Conservation (phyloP, 2,797 vertebrate genomes). For the Xiphorhynchus erythropygius region DNA sequence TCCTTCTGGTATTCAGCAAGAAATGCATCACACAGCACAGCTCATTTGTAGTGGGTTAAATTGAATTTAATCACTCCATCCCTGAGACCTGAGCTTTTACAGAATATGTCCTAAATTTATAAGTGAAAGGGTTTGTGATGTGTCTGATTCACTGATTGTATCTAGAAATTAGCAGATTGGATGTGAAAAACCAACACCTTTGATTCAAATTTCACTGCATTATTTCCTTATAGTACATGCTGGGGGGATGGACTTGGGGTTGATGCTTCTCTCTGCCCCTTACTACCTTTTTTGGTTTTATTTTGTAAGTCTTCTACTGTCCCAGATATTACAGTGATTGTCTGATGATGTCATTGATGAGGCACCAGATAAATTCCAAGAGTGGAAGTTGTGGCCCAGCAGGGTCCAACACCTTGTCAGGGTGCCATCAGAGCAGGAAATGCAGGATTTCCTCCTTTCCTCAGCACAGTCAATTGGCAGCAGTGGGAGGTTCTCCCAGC, state of each 20-base stretch:
- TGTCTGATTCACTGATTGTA: neutral
- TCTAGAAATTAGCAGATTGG: neutral
- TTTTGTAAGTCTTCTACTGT: neutral
- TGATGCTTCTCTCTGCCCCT: neutral
- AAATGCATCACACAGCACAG: neutral
- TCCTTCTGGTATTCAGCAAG: neutral
- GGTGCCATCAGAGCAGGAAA: neutral
- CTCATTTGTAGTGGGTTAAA: neutral
- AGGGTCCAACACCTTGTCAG: neutral
- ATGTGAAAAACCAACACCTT: neutral
- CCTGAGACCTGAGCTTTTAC: neutral
- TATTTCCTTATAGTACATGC: accelerated
- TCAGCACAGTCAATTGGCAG: neutral
- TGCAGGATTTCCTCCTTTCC: neutral
- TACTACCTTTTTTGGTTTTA: neutral
- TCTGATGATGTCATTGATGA: neutral
- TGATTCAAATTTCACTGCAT: neutral
- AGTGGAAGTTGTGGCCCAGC: neutral
- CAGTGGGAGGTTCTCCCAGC: neutral
- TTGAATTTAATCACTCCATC: neutral
- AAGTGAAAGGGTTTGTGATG: neutral
- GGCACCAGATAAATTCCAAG: neutral
- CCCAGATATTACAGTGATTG: neutral
- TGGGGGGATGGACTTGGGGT: neutral
- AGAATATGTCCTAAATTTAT: neutral